Conservation (phyloP, 2,888 invertebrate species). For the Thera obeliscata region DNA sequence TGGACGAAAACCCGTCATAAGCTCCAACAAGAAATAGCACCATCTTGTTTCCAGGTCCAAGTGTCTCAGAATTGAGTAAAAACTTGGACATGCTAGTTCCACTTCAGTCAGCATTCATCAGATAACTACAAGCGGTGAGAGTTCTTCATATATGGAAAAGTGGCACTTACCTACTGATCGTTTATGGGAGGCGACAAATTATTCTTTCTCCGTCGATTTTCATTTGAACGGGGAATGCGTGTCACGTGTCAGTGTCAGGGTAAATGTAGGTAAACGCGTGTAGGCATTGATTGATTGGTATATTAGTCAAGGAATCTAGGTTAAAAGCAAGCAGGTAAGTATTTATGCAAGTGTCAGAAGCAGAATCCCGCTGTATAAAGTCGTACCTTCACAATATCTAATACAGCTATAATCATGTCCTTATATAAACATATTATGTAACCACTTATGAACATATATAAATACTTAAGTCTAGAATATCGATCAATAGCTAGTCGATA, state of each 20-base stretch:
- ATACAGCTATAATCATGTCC: no score
- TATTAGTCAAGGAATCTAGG: slow-evolving; percentile 1
- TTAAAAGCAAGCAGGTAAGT: not conserved
- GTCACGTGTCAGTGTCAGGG: slow-evolving; percentile 15
- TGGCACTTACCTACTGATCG: slow-evolving; percentile 41
- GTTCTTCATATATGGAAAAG: slow-evolving; percentile 48
- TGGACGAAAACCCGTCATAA: not conserved
- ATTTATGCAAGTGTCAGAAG: not conserved
- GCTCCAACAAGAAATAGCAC: slow-evolving; percentile 8
- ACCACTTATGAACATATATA: no score
- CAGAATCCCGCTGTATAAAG: no score
- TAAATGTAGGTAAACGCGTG: slow-evolving; percentile 7
- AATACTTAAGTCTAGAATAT: no score
- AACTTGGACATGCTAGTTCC: slow-evolving; percentile 40
- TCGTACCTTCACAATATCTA: not conserved
- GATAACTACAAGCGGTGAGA: slow-evolving; percentile 44
- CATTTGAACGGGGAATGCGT: slow-evolving; percentile 41
- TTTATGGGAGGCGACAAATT: slow-evolving; percentile 53
- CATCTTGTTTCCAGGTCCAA: slow-evolving; percentile 21
- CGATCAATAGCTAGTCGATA: no score
- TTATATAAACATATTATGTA: no score
- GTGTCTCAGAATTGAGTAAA: slow-evolving; percentile 40
- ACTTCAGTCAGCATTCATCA: slow-evolving; percentile 36
- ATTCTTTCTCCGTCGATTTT: slow-evolving; percentile 48
- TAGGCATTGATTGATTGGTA: not conserved